A percentile compares a stretch with the other conserved stretches of the same genome.
Evolutionary conservation across 1,140 invertebrate genomes (phyloP).

Genomic region (Drosophila gunungcola): DNA sequence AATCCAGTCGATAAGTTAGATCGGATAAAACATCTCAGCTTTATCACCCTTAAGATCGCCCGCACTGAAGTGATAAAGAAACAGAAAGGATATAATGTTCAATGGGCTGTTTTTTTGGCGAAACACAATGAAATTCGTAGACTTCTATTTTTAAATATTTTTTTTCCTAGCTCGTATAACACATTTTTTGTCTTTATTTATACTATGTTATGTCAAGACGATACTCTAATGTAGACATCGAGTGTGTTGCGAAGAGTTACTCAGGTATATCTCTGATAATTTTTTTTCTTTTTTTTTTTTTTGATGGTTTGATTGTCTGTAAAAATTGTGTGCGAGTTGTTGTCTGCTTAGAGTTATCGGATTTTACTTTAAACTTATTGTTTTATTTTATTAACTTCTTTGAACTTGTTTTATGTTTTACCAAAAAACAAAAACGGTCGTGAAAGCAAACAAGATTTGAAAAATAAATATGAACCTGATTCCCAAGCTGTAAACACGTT

Average conservation of each 20-base stretch:
- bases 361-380: constrained; percentile 25
- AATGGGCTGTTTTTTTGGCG: constrained; percentile 50
- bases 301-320: constrained; percentile 19
- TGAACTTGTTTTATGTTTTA: constrained; percentile 41
- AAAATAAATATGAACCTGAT: constrained; percentile 59
- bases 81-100: constrained; percentile 23
- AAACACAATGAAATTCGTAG: constrained; percentile 46
- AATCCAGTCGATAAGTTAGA: constrained; percentile 31
- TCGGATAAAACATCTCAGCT: constrained; percentile 66
- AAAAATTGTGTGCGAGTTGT: constrained; percentile 31
- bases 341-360: constrained; percentile 35
- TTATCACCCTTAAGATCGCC: constrained; percentile 47
- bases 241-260: constrained; percentile 46
- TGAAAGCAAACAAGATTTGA: constrained; percentile 23
- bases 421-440: constrained; percentile 18
- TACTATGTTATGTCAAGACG: constrained; percentile 53
- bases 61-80: constrained; percentile 28
- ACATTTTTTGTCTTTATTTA: constrained; percentile 51
- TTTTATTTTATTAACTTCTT: constrained; percentile 42
- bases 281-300: constrained; percentile 15
- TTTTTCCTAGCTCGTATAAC: constrained; percentile 30
- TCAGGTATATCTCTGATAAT: constrained; percentile 70
- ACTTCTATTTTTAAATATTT: constrained; percentile 45
- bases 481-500: constrained; percentile 53
- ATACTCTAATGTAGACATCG: constrained; percentile 15